These are phyloP conservation scores for Microcebus griseorufus DNA, from an alignment of 2,113 vertebrate species.

Conservation along the genomic window DNA sequence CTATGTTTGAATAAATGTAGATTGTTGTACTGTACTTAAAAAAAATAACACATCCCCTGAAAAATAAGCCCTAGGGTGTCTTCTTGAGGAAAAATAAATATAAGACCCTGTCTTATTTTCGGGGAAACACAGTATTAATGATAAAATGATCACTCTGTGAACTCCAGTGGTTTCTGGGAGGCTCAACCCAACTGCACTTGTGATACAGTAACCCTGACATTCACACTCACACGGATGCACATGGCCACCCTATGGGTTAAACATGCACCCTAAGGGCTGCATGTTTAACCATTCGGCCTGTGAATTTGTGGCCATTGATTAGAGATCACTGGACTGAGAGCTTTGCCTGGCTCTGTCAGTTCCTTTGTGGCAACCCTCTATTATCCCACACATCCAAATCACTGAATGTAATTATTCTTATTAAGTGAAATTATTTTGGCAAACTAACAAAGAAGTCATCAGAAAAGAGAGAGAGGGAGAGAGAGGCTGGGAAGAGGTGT, in stretches of 20 bases:
- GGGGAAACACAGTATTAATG: too few species aligned
- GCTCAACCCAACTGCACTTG: not conserved
- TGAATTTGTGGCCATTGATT: not conserved
- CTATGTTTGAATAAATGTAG: too few species aligned
- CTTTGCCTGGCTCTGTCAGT: not conserved
- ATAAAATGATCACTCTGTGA: not conserved
- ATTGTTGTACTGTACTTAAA: too few species aligned
- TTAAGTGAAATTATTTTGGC: not conserved
- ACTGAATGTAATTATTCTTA: not conserved
- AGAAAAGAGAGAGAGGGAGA: too few species aligned
- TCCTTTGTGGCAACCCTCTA: not conserved
- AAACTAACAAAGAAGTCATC: not conserved
- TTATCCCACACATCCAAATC: not conserved
- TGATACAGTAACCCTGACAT: not conserved
- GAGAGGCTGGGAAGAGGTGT: not conserved
- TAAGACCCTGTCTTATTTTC: too few species aligned
- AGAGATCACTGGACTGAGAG: not conserved
- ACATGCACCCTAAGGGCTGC: not conserved
- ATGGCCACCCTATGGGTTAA: not conserved
- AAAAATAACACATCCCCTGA: too few species aligned
- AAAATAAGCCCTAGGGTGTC: too few species aligned
- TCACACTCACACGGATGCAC: not conserved
- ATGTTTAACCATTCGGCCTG: not conserved
- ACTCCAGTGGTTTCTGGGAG: not conserved
- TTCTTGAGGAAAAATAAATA: too few species aligned